Evolutionary conservation across 1,140 invertebrate genomes (phyloP), one percentile per base, ranked within the genome.

Genomic region (Subanguina moxae): DNA sequence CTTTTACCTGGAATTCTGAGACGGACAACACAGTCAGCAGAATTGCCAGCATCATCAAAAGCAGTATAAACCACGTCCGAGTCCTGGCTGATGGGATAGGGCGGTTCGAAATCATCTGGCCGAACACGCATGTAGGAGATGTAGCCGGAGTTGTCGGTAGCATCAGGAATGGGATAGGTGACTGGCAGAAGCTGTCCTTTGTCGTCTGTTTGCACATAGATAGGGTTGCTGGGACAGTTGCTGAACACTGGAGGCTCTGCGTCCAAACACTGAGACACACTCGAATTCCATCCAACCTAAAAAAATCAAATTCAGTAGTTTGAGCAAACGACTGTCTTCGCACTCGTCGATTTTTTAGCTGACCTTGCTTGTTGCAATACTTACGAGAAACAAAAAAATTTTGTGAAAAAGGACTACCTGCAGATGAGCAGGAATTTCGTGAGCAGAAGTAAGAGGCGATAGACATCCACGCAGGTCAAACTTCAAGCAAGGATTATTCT

Each of bases 401-500:
- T n/a, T n/a, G n/a, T n/a, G n/a, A n/a, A 52, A 52, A 52, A 52
- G 15, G 23, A 57, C 56, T 45, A 76, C 77, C 63, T 82, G 80
- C 19, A 83, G 67, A 67, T 82, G 77, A 17, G 73, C 52, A 1
- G 82, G 82, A n/a, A 80, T 65, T 65, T 82, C 80, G 61, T 80
- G 73, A n/a, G 80, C 71, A 0, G 77, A 32, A 21, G 77, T 77
- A 0, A 78, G 59, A 0, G 80, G 80, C 23, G 85, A 85, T 80
- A 94, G 90, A 83, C 93, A 96, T 58, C 93, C 93, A 89, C 94
- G 91, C 25, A 97, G 82, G 85, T 96, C 93, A 78, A 96, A 94
- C 83, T 94, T 94, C 68, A 97, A 84, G 83, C 93, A 97, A 64
- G 93, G 91, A 82, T 94, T 95, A 72, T 93, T 91, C 88, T 94